Conservation (phyloP, 2,113 vertebrate genomes). For the Eclectus roratus region DNA sequence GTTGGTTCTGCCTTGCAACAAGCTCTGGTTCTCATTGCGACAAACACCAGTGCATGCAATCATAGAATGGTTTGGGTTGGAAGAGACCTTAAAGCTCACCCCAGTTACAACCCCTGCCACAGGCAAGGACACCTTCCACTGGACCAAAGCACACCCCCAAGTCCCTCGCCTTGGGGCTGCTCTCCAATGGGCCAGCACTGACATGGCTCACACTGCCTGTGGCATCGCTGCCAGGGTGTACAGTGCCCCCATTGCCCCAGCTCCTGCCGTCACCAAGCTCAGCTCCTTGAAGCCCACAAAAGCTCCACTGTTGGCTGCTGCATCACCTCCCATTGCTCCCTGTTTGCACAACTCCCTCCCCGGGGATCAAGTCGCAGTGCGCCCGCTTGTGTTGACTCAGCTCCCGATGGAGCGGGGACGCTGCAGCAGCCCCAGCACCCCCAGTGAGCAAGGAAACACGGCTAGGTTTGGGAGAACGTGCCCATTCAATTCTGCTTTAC, state of each 20-base stretch:
- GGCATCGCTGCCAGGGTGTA: fast-evolving
- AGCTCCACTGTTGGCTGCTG: not conserved
- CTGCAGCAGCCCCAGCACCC: not conserved
- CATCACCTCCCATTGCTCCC: not conserved
- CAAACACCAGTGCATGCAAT: fast-evolving
- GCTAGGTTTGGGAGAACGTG: not conserved
- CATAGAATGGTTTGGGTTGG: not conserved
- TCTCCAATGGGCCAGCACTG: not conserved
- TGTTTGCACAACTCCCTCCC: not conserved
- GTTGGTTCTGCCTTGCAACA: not conserved
- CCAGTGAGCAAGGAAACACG: not conserved
- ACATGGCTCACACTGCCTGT: fast-evolving
- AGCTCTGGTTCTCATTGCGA: fast-evolving
- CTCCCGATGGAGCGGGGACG: fast-evolving
- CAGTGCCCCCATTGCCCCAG: fast-evolving
- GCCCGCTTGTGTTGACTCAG: not conserved
- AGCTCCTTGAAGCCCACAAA: not conserved
- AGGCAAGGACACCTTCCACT: not conserved
- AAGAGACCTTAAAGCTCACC: not conserved
- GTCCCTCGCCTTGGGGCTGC: not conserved
- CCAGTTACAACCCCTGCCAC: not conserved
- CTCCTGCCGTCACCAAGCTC: not conserved
- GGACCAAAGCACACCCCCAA: not conserved
- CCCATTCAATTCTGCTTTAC: fast-evolving
- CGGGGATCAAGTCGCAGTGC: not conserved